These are phyloP conservation scores for Peromyscus polionotus DNA, from an alignment of 2,113 vertebrate species.

Conservation along the genomic window DNA sequence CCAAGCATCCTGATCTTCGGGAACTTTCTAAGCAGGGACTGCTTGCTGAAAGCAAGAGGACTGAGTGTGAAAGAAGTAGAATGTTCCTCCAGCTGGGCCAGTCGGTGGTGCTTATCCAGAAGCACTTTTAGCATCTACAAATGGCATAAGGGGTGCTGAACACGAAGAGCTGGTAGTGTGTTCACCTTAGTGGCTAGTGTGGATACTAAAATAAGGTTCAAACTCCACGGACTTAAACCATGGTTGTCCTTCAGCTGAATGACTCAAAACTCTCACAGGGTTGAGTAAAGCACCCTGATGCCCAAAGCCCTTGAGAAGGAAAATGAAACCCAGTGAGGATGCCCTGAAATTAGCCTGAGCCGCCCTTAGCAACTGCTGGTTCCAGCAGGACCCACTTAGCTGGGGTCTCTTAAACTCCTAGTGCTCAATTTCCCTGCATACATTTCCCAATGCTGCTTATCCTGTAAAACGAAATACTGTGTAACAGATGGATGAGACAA, in stretches of 20 bases:
- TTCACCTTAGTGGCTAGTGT: neutral
- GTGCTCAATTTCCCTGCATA: slow-evolving; percentile 41
- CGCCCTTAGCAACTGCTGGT: slow-evolving; percentile 47
- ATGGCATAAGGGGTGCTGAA: neutral
- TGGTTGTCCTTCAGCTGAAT: slow-evolving; percentile 18
- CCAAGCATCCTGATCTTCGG: slow-evolving; percentile 16
- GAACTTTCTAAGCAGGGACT: neutral
- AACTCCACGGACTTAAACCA: slow-evolving; percentile 44
- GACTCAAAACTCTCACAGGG: slow-evolving; percentile 34
- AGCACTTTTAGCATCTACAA: slow-evolving; percentile 34
- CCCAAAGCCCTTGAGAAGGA: slow-evolving; percentile 37
- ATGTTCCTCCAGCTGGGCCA: neutral
- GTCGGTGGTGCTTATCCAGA: neutral
- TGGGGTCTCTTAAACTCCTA: slow-evolving; percentile 46
- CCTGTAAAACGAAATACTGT: slow-evolving; percentile 65
- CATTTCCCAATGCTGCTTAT: neutral
- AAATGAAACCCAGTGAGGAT: slow-evolving; percentile 60
- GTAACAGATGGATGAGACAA: slow-evolving; percentile 58
- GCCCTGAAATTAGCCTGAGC: slow-evolving; percentile 38
- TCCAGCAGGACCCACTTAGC: neutral
- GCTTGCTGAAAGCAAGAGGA: slow-evolving; percentile 11
- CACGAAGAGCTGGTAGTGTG: neutral
- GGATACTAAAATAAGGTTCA: slow-evolving; percentile 35
- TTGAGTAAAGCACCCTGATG: neutral
- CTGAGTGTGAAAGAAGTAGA: slow-evolving; percentile 9